phyloP scores from a whole-genome alignment of 2,888 invertebrate species.

The Amblyjoppa fuscipennis region DNA sequence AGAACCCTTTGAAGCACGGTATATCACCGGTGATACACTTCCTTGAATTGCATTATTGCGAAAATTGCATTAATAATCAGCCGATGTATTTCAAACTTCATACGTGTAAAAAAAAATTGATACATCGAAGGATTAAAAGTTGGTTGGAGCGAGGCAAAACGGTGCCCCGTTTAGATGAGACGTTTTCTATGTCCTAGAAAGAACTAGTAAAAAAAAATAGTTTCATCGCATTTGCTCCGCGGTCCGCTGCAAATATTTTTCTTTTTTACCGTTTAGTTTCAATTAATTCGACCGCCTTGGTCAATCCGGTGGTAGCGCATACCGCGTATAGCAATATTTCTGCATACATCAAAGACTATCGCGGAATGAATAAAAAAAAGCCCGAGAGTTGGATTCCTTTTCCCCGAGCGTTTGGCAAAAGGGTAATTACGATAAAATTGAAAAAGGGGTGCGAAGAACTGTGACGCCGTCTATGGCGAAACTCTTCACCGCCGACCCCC shows the following conservation, averaged over 20 bases:
- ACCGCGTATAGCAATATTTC: conserved; percentile 16
- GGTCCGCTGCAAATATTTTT: neutral
- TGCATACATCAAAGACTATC: conserved; percentile 39
- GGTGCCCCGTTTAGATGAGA: too few species aligned
- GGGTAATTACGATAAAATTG: conserved; percentile 67
- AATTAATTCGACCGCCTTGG: conserved; percentile 4
- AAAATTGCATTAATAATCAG: too few species aligned
- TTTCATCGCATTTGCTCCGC: neutral
- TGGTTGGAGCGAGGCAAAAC: too few species aligned
- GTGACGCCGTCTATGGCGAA: conserved; percentile 20
- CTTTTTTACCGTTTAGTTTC: neutral
- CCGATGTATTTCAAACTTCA: too few species aligned
- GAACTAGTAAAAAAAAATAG: neutral
- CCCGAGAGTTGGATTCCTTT: conserved; percentile 19
- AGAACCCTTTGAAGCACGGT: too few species aligned
- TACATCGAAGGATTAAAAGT: neutral
- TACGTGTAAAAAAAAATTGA: neutral
- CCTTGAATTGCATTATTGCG: too few species aligned
- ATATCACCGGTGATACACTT: too few species aligned
- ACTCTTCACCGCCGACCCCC: conserved; percentile 11
- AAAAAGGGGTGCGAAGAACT: conserved; percentile 47
- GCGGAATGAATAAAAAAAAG: conserved; percentile 20
- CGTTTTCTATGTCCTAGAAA: neutral
- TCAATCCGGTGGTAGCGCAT: neutral
- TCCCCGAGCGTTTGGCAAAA: conserved; percentile 47